Conservation (phyloP, 2,797 vertebrate genomes). For the Tapera naevia region DNA sequence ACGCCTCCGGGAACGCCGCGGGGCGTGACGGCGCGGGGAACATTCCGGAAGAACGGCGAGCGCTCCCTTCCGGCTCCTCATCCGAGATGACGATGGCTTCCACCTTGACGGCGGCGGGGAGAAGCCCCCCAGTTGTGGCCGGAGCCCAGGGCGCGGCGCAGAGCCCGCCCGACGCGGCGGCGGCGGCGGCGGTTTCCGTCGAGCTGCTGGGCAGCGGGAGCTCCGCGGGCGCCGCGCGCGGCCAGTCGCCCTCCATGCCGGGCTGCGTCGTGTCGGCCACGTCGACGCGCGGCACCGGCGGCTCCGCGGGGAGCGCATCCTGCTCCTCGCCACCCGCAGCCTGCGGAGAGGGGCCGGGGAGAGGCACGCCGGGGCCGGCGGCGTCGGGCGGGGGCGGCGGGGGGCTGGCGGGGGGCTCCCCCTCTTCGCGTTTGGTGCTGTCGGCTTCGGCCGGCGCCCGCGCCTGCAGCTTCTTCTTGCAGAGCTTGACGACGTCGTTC, state of each 20-base stretch:
- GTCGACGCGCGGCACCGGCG: constrained; percentile 58
- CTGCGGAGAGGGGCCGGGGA: too few relatives aligned
- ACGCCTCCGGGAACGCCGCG: constrained; percentile 58
- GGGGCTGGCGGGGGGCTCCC: not conserved
- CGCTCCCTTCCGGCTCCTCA: constrained; percentile 82
- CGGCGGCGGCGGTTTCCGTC: constrained; percentile 80
- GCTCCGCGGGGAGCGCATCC: not conserved
- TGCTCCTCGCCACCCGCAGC: not conserved
- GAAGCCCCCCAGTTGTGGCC: too few relatives aligned
- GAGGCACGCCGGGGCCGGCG: not conserved
- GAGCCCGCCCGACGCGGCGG: too few relatives aligned
- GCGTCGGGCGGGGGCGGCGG: constrained; percentile 43
- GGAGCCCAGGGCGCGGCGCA: too few relatives aligned
- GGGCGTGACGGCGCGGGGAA: not conserved
- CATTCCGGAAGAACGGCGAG: not conserved
- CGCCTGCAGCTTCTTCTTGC: constrained; percentile 89
- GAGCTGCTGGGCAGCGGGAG: constrained; percentile 85
- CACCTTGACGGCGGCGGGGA: constrained; percentile 82
- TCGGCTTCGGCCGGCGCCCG: constrained; percentile 89
- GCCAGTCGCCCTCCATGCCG: constrained; percentile 80
- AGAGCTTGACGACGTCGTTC: constrained; percentile 95
- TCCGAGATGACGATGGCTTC: constrained; percentile 95
- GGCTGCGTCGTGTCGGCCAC: constrained; percentile 92
- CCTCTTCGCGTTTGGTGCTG: constrained; percentile 89
- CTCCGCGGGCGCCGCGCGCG: constrained; percentile 38